Conservation (phyloP, 1,140 invertebrate species). For the Lucilia sericata region DNA sequence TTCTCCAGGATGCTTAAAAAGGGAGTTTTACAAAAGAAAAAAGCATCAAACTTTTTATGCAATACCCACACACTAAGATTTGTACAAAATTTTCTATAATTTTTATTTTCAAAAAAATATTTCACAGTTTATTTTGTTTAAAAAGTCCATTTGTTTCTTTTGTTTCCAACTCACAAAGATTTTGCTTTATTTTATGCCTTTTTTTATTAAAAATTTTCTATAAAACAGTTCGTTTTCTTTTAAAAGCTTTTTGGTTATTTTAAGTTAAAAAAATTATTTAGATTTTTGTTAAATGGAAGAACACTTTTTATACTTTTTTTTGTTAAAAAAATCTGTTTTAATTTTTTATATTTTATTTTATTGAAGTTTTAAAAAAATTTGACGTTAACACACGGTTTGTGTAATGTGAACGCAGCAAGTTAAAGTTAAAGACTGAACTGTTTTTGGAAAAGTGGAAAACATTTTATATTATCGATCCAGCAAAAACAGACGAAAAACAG, state of each 20-base stretch:
- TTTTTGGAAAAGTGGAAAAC: conserved; percentile 67
- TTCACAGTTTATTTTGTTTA: not conserved
- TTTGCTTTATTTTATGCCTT: not conserved
- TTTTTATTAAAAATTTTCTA: not conserved
- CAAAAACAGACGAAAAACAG: conserved; percentile 36
- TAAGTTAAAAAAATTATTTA: not conserved
- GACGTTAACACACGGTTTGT: conserved; percentile 27
- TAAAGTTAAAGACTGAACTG: conserved; percentile 65
- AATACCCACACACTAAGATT: not conserved
- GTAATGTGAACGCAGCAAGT: conserved; percentile 59
- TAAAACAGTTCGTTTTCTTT: conserved; percentile 11
- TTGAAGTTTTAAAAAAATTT: not conserved
- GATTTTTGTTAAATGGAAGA: conserved; percentile 13
- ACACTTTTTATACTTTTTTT: conserved; percentile 21
- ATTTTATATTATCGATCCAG: conserved; percentile 61
- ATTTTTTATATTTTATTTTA: not conserved
- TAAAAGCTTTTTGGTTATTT: not conserved
- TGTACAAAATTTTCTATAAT: not conserved
- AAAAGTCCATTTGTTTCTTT: not conserved
- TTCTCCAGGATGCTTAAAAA: not conserved
- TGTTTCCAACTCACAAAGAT: not conserved
- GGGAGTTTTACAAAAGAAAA: not conserved
- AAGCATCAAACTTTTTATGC: not conserved
- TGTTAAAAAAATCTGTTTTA: not conserved
- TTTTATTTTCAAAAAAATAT: conserved; percentile 8